A percentile compares a stretch with the other conserved stretches of the same genome.
Conservation (phyloP, 2,113 vertebrate species). For the Labeo catla region DNA sequence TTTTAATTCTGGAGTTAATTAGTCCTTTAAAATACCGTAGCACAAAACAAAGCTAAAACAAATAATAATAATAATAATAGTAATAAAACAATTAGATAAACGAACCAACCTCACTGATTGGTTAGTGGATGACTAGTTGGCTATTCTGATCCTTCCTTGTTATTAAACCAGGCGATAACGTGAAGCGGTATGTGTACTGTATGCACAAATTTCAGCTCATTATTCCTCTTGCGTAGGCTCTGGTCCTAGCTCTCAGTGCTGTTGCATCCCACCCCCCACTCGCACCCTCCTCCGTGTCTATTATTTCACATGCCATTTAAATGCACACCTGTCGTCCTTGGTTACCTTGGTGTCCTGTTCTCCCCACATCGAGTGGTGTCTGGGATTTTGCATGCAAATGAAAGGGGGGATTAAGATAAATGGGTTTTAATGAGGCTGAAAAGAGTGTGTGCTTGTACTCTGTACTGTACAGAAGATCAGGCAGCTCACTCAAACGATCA, state of each 20-base stretch:
- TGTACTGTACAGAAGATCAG: constrained; percentile 27
- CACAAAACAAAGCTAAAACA: neutral
- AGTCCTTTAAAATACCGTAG: neutral
- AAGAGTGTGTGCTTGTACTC: constrained; percentile 29
- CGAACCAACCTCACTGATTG: neutral
- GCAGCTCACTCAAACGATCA: neutral
- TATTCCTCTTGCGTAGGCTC: constrained; percentile 47
- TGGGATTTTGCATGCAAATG: constrained; percentile 57
- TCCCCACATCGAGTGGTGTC: constrained; percentile 45
- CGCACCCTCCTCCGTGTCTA: constrained; percentile 32
- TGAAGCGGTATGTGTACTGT: neutral
- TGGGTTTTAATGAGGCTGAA: constrained; percentile 51
- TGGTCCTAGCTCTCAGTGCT: neutral
- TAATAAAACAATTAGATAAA: neutral
- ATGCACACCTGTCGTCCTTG: constrained; percentile 61
- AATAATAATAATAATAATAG: neutral
- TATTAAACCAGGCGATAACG: neutral
- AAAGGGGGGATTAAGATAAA: constrained; percentile 34
- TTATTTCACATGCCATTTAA: constrained; percentile 56
- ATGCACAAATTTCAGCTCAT: constrained; percentile 53
- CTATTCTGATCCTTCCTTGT: neutral
- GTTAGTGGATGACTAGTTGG: neutral
- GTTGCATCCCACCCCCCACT: neutral
- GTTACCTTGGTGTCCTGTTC: constrained; percentile 62
- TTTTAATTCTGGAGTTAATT: too few relatives aligned